These are phyloP conservation scores for Sphaerophoria rueppellii DNA, from an alignment of 2,888 invertebrate genomes.

Conservation along the genomic window DNA sequence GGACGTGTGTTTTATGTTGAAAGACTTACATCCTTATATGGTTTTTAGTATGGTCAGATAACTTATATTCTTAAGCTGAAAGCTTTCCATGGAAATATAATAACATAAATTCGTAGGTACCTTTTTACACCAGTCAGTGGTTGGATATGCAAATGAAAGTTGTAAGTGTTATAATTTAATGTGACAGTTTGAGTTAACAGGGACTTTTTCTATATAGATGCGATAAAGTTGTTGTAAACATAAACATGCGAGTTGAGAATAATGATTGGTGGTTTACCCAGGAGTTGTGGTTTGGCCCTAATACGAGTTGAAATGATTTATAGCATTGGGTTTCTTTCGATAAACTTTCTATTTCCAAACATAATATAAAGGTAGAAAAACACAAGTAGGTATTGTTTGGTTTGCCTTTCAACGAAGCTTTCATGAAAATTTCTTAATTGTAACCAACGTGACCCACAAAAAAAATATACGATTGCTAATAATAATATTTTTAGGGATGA, in stretches of 20 bases:
- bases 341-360: not conserved
- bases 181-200: constrained; percentile 21
- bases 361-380: too few relatives aligned
- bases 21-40: not conserved
- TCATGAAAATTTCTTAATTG: too few relatives aligned
- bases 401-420: too few relatives aligned
- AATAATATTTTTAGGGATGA: too few relatives aligned
- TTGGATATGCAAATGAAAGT: constrained; percentile 14
- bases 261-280: constrained; percentile 6
- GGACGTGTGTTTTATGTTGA: constrained; percentile 16
- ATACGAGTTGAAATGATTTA: constrained; percentile 3
- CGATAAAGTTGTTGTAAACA: constrained; percentile 7
- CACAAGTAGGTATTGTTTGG: not conserved
- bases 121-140: constrained; percentile 5
- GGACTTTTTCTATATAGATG: not conserved
- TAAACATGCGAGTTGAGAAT: not conserved
- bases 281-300: too few relatives aligned
- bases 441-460: too few relatives aligned
- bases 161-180: constrained; percentile 22
- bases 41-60: constrained; percentile 18
- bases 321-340: not conserved
- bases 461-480: too few relatives aligned
- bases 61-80: not conserved
- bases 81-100: constrained; percentile 21
- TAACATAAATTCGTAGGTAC: not conserved